phyloP scores from a whole-genome alignment of 1,140 invertebrate species.

The Grapholita molesta region DNA sequence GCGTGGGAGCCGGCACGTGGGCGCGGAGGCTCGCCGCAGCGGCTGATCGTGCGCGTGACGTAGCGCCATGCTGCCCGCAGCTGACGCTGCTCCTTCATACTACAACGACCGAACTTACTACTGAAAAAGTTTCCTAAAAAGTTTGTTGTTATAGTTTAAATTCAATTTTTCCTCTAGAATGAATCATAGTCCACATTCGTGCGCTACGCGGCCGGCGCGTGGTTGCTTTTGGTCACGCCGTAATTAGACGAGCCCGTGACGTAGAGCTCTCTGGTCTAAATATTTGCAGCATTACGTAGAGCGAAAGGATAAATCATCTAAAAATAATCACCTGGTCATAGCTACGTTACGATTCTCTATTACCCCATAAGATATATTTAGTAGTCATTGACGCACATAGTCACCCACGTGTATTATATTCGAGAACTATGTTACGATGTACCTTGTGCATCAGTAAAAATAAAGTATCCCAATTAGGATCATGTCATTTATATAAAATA shows the following conservation, averaged over 20 bases:
- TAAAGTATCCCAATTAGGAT: background rate
- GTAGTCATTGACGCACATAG: background rate
- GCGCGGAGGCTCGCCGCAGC: conserved; percentile 63
- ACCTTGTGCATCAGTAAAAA: background rate
- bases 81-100: conserved; percentile 34
- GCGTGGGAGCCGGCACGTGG: conserved; percentile 43
- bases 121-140: background rate
- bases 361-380: conserved; percentile 27
- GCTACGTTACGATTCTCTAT: conserved; percentile 43
- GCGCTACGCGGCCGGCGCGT: conserved; percentile 35
- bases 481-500: background rate
- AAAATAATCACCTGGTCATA: conserved; percentile 60
- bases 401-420: background rate
- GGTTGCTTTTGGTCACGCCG: conserved; percentile 68
- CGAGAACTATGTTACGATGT: background rate
- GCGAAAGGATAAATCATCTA: conserved; percentile 59
- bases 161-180: conserved; percentile 58
- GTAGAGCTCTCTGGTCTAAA: conserved; percentile 49
- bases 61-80: conserved; percentile 27
- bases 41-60: conserved; percentile 28
- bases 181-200: conserved; percentile 66
- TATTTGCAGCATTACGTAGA: conserved; percentile 60
- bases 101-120: background rate
- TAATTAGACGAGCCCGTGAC: conserved; percentile 71
- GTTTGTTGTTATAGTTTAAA: background rate